Conservation (phyloP, 2,797 vertebrate species). For the Benthosema pterotum region DNA sequence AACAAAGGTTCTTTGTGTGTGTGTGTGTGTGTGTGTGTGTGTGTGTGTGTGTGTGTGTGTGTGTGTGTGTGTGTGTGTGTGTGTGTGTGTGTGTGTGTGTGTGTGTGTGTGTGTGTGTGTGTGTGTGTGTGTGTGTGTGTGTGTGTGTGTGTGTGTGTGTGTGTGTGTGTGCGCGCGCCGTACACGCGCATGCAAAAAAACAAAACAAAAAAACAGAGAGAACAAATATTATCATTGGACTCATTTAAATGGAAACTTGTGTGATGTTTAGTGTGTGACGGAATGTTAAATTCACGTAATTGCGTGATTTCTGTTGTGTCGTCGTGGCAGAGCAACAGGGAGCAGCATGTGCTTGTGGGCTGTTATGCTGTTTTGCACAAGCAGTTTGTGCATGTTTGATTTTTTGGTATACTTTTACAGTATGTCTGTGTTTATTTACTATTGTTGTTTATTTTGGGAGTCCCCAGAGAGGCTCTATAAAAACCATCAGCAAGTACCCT, state of each 20-base stretch:
- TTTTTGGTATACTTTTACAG: too few relatives aligned
- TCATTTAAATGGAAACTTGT: not conserved
- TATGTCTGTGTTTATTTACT: constrained; percentile 19
- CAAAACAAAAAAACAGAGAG: not conserved
- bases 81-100: constrained; percentile 20
- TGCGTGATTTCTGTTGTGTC: not conserved
- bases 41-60: constrained; percentile 10
- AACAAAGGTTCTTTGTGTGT: constrained; percentile 60
- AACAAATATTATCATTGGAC: not conserved
- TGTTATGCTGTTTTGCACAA: too few relatives aligned
- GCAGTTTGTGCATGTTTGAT: too few relatives aligned
- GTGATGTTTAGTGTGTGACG: not conserved
- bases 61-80: not conserved
- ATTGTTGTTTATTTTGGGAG: constrained; percentile 41
- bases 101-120: constrained; percentile 2
- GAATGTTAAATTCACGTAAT: not conserved
- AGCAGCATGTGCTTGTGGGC: constrained; percentile 3
- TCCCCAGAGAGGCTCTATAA: constrained; percentile 21
- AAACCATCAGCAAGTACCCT: not conserved
- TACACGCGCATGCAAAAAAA: too few relatives aligned
- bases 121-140: not conserved
- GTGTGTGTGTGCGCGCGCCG: too few relatives aligned
- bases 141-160: too few relatives aligned
- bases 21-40: constrained; percentile 36
- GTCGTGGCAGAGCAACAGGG: not conserved